Evolutionary conservation across 2,797 vertebrate genomes (phyloP).

Genomic region (Aythya fuligula): DNA sequence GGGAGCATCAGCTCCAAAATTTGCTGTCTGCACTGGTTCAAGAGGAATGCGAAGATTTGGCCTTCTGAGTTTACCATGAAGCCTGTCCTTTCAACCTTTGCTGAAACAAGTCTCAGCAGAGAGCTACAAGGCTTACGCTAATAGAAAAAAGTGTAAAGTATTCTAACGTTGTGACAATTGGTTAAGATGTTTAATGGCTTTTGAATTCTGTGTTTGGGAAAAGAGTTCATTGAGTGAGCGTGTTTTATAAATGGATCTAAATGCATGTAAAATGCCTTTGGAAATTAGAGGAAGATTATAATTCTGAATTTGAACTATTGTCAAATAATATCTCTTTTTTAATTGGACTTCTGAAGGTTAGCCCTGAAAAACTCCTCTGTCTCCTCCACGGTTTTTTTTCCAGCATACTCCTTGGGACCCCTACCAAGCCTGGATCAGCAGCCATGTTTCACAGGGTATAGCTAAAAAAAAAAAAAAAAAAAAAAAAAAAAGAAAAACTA

Average conservation of each 20-base stretch:
- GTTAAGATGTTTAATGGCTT: background rate
- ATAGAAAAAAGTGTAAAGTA: background rate
- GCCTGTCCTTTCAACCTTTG: background rate
- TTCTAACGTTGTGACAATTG: background rate
- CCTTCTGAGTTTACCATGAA: background rate
- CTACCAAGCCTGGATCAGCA: background rate
- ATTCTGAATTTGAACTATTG: background rate
- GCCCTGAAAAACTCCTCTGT: background rate
- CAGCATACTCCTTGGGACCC: background rate
- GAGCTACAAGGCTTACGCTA: background rate
- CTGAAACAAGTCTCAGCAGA: background rate
- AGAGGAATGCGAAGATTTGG: background rate
- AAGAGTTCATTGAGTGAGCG: background rate
- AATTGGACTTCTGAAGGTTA: background rate
- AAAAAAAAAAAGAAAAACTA: background rate
- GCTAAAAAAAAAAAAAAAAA: background rate
- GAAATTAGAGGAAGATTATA: constrained; percentile 31
- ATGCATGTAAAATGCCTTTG: constrained; percentile 10
- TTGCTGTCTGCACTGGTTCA: background rate
- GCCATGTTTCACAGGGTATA: background rate
- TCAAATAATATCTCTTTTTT: background rate
- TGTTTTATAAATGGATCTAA: constrained; percentile 9
- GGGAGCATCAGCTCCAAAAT: background rate
- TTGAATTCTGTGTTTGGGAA: constrained; percentile 6
- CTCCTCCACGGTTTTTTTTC: background rate